Base-by-base conservation (phyloP, 2,797 vertebrate genomes). In the Austrolebias charrua region DNA sequence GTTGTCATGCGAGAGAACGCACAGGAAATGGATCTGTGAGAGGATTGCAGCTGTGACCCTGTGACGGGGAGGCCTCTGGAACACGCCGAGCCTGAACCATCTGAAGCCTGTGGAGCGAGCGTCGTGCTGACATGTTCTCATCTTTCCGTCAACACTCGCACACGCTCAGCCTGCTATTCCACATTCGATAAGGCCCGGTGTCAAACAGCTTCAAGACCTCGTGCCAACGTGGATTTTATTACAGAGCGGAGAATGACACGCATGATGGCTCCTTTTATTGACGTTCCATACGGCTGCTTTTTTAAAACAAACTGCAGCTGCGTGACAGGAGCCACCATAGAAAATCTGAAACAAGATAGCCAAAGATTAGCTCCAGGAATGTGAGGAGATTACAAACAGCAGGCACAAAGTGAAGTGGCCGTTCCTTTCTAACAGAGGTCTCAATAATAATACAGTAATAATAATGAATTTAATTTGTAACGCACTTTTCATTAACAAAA, bases 1-100 rank as follows among this genome's bases (percentile, higher is more conserved):
- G 67, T 50, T 89, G 86, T 90, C 87, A 90, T 33, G 40, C 66
- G 69, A 79, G 51, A 79, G 66, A 48, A 53, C 72, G 72, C 79
- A 84, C 71, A 76, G 80, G 75, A 60, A 67, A 57, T 76, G 69
- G 75, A 75, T 61, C 80, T 73, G 38, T 85, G 86, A 90, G 68
- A 76, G 80, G 89, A 87, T 91, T 90, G 88, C 1, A 11, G 50
- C 29, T 29, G 73, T 73, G n/a, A n/a, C n/a, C n/a, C n/a, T n/a
- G n/a, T n/a, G 82, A 81, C 43, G 2, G 9, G 1, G 3, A 55
- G 68, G 62, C 62, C 57, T 73, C 46, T 54, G 76, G 55, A 31
- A 60, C 55, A 19, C 42, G 38, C 55, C 1, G 38, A 28, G 18
- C 56, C 35, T 42, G 14, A 48, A 35, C 24, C 10, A 19, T 58